A percentile compares a stretch with the other conserved stretches of the same genome.
Evolutionary conservation across 2,797 vertebrate genomes (phyloP).

Genomic region (Bovichtus diacanthus): DNA sequence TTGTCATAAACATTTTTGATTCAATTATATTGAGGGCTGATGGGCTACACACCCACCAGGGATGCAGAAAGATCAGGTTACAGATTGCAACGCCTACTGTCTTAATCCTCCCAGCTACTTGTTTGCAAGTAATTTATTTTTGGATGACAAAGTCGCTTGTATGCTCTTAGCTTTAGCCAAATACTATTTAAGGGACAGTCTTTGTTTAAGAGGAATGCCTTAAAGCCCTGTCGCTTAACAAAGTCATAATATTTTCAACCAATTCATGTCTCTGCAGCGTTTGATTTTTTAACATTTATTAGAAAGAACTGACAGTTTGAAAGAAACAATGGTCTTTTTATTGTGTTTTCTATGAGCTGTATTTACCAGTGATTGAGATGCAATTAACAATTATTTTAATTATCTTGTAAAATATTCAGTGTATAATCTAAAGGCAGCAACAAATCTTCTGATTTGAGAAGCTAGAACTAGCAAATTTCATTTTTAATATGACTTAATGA

Average conservation of each 20-base stretch:
- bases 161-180: not conserved
- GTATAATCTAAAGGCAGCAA: not conserved
- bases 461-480: not conserved
- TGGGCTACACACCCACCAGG: constrained; percentile 64
- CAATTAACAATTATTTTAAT: not conserved
- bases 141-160: not conserved
- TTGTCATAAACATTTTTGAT: constrained; percentile 57
- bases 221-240: not conserved
- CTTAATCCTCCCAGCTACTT: constrained; percentile 14
- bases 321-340: not conserved
- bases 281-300: not conserved
- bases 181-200: not conserved
- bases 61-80: constrained; percentile 47
- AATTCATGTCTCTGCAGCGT: too few species aligned
- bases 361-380: not conserved
- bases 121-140: not conserved
- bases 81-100: constrained; percentile 32
- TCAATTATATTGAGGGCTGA: constrained; percentile 44
- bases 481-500: not conserved
- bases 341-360: not conserved
- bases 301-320: not conserved
- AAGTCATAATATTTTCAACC: not conserved
- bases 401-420: not conserved
- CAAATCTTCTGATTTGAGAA: not conserved
- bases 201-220: not conserved